Base-by-base conservation (phyloP, 2,113 vertebrate species). In the Fulica atra region DNA sequence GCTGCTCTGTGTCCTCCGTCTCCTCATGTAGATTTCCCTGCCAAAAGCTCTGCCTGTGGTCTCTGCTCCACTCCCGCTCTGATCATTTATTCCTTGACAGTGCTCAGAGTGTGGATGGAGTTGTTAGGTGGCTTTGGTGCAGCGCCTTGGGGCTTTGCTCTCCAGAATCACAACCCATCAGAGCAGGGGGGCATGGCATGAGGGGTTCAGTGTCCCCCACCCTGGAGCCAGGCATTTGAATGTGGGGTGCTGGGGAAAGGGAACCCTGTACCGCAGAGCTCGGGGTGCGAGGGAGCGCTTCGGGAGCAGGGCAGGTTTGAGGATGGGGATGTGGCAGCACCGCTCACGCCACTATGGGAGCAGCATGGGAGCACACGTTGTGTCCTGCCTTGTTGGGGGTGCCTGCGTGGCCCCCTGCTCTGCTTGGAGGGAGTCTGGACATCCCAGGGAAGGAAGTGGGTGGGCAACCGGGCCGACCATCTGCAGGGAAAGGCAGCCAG, bases 121-220 rank as follows among this genome's bases (percentile, higher is more conserved):
- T 1, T 14, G 35, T 2, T 16, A 26, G 63, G 59, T 1, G 9
- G 8, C 7, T 79, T 36, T 69, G 29, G 50, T 60, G 28, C 14
- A 53, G 1, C 23, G 69, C 1, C 23, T 3, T 26, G 76, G 71
- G 35, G 29, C 44, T 51, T 35, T 1, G 9, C 3, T 61, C 23
- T 70, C 60, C 8, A 12, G n/a, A 29, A 16, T 6, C 26, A 5
- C 9, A 3, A 5, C 38, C 56, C 0, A 0, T 24, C 4, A 1
- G 63, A 51, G 73, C 1, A 0, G 56, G 28, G 25, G 16, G 83
- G 11, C 2, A 2, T 0, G 2, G 16, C 1, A 0, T 1, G 18
- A 11, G 38, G 60, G 28, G 0, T 7, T 57, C 8, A 33, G 2
- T 28, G 25, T 9, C 28, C 36, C 2, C 35, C 11, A 11, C 1